These are phyloP conservation scores for Conger conger DNA, from an alignment of 2,113 vertebrate species.

Conservation along the genomic window DNA sequence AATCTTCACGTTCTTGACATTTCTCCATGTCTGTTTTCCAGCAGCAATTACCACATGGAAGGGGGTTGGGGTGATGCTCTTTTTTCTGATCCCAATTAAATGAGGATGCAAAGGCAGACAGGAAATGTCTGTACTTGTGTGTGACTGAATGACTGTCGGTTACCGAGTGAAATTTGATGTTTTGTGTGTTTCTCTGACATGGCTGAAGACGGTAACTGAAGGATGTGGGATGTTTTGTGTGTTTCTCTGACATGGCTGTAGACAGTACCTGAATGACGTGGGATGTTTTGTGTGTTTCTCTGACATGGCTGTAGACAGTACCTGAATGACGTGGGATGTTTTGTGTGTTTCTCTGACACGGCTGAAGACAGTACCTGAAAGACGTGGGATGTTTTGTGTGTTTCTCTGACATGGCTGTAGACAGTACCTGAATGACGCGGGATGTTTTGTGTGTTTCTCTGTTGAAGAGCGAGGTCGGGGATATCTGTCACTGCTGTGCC, in stretches of 20 bases:
- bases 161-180: too few relatives aligned
- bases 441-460: constrained; percentile 23
- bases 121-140: neutral
- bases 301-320: neutral
- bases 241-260: neutral
- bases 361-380: neutral
- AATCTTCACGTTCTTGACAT: constrained; percentile 3
- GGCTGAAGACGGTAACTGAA: too few relatives aligned
- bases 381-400: too few relatives aligned
- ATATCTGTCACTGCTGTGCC: constrained; percentile 82
- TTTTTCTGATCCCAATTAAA: neutral
- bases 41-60: constrained; percentile 7
- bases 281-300: neutral
- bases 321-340: neutral
- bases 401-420: neutral
- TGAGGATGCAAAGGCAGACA: neutral
- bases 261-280: too few relatives aligned
- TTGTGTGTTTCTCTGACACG: constrained; percentile 10
- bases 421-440: neutral
- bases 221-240: constrained; percentile 8
- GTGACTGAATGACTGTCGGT: too few relatives aligned
- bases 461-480: constrained; percentile 67
- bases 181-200: neutral
- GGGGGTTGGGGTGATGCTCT: neutral
- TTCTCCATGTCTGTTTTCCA: neutral